Evolutionary conservation across 2,888 invertebrate genomes (phyloP).

Genomic region (Zeuzera pyrina): DNA sequence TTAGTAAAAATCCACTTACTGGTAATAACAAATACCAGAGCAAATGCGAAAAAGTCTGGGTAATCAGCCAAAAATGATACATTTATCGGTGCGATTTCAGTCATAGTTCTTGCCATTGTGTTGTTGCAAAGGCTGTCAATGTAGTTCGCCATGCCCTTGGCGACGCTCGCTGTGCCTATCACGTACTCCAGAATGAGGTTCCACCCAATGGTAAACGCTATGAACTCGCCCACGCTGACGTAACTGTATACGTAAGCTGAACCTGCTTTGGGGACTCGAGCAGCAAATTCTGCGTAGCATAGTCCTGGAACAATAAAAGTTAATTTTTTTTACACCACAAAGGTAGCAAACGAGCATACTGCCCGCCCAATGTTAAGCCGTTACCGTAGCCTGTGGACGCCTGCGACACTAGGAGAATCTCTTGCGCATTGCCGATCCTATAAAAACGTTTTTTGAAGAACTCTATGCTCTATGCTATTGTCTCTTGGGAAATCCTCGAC

Average conservation of each 20-base stretch:
- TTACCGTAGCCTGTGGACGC: too few relatives aligned
- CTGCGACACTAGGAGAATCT: too few relatives aligned
- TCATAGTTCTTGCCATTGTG: conserved; percentile 77
- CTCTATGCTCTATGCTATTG: too few relatives aligned
- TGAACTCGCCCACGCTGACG: conserved; percentile 91
- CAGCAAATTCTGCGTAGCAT: conserved; percentile 94
- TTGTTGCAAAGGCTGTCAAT: conserved; percentile 81
- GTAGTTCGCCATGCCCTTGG: conserved; percentile 84
- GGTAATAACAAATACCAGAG: conserved; percentile 78
- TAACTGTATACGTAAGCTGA: conserved; percentile 95
- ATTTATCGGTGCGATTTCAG: conserved; percentile 76
- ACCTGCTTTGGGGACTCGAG: conserved; percentile 89
- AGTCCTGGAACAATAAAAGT: conserved; percentile 72
- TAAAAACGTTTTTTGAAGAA: too few relatives aligned
- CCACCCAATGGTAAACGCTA: conserved; percentile 95
- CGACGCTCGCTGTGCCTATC: conserved; percentile 86
- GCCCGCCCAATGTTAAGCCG: too few relatives aligned
- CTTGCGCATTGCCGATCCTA: too few relatives aligned
- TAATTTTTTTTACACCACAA: too few relatives aligned
- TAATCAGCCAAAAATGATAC: conserved; percentile 78
- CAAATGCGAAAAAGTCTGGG: conserved; percentile 85
- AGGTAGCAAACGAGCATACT: too few relatives aligned
- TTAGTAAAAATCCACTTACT: conserved; percentile 65
- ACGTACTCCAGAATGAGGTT: conserved; percentile 92
- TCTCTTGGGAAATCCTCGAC: too few relatives aligned